These are phyloP conservation scores for Leptobrachium leishanense DNA, from an alignment of 2,113 vertebrate species.

Conservation along the genomic window DNA sequence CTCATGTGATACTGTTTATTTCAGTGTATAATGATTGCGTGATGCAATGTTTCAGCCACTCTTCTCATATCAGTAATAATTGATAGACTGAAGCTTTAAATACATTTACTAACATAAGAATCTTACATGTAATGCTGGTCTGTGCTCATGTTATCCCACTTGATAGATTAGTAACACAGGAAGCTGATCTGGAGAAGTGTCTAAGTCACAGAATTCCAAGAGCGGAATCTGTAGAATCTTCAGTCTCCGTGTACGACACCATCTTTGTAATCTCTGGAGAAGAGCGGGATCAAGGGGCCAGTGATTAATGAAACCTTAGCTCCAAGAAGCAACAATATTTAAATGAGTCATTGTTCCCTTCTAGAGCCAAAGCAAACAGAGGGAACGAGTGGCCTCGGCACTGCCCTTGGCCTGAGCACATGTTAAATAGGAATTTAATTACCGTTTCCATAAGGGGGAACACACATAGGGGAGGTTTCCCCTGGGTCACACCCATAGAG, in stretches of 20 bases:
- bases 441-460: slow-evolving; percentile 42
- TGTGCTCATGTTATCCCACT: too few relatives aligned
- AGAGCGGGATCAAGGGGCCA: slow-evolving; percentile 21
- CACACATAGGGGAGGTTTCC: slow-evolving; percentile 45
- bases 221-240: not conserved
- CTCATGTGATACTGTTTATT: too few relatives aligned
- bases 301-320: slow-evolving; percentile 39
- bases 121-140: too few relatives aligned
- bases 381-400: slow-evolving; percentile 25
- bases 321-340: slow-evolving; percentile 41
- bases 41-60: too few relatives aligned
- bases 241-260: slow-evolving; percentile 26
- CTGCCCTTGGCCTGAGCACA: slow-evolving; percentile 44
- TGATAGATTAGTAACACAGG: too few relatives aligned
- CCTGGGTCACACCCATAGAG: slow-evolving; percentile 40
- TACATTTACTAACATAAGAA: too few relatives aligned
- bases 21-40: too few relatives aligned
- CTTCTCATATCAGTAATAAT: too few relatives aligned
- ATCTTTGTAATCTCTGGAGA: slow-evolving; percentile 21
- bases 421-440: slow-evolving; percentile 46
- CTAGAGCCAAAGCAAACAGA: slow-evolving; percentile 42
- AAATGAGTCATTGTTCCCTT: slow-evolving; percentile 44
- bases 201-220: not conserved
- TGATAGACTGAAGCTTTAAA: too few relatives aligned
- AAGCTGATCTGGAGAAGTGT: too few relatives aligned